Conservation (phyloP, 53 echinoderm and acorn worm species). For the Mesocentrotus franciscanus region DNA sequence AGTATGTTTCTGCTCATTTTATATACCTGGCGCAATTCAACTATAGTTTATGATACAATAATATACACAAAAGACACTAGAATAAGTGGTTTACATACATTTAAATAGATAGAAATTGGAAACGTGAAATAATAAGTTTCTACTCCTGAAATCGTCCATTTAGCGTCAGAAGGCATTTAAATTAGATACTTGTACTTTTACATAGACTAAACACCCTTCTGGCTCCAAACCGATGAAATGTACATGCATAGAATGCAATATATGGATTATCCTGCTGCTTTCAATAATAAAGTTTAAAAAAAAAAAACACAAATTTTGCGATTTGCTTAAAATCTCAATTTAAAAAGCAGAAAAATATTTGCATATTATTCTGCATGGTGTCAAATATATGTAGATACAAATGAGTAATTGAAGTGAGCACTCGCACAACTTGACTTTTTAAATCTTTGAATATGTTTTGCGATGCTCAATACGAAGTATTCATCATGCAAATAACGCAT, state of each 20-base stretch:
- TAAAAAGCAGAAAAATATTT: background rate
- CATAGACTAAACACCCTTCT: too few species aligned
- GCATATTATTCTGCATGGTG: background rate
- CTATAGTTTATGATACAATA: constrained; percentile 5
- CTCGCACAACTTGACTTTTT: background rate
- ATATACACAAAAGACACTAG: constrained; percentile 22
- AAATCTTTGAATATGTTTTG: background rate
- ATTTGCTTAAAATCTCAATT: background rate
- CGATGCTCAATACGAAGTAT: background rate
- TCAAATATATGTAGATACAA: background rate
- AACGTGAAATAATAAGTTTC: background rate
- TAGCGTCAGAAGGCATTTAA: too few species aligned
- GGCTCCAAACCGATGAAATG: background rate
- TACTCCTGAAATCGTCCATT: background rate
- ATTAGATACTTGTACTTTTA: too few species aligned
- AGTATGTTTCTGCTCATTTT: background rate
- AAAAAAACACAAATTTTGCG: background rate
- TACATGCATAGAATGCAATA: background rate
- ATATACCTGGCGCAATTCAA: constrained; percentile 4
- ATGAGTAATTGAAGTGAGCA: background rate
- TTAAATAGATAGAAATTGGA: constrained; percentile 24
- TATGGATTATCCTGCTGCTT: background rate
- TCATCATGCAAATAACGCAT: background rate
- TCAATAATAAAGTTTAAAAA: background rate
- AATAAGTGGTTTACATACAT: background rate